Evolutionary conservation across 2,797 vertebrate species (phyloP).

Genomic region (Sebastes miniatus): DNA sequence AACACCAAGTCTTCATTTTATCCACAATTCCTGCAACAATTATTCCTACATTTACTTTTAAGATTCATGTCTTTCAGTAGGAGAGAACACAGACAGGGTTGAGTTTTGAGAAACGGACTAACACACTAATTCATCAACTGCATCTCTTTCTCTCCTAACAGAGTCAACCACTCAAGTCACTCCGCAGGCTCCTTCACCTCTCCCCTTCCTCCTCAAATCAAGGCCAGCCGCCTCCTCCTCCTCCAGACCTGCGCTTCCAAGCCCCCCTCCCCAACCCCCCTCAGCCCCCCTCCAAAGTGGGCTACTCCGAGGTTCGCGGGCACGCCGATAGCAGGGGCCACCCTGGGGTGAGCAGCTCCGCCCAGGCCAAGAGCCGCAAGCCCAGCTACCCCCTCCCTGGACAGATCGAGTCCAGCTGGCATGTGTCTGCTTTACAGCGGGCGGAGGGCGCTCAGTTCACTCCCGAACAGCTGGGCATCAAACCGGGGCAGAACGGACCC

Average conservation of each 20-base stretch:
- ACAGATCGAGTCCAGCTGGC: slow-evolving; percentile 96
- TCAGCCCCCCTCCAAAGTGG: slow-evolving; percentile 88
- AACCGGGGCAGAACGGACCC: slow-evolving; percentile 95
- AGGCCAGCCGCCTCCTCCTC: slow-evolving; percentile 81
- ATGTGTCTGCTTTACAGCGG: slow-evolving; percentile 89
- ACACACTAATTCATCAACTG: background rate
- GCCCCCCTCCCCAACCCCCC: slow-evolving; percentile 88
- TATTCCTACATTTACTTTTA: background rate
- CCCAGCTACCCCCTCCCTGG: slow-evolving; percentile 86
- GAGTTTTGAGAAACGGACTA: background rate
- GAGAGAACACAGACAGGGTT: background rate
- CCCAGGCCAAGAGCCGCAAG: slow-evolving; percentile 82
- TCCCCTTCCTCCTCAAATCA: slow-evolving; percentile 83
- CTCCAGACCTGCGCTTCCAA: slow-evolving; percentile 94
- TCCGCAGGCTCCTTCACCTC: slow-evolving; percentile 94
- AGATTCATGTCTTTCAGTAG: background rate
- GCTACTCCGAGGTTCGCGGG: slow-evolving; percentile 85
- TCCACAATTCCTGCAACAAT: background rate
- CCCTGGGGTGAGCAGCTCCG: slow-evolving; percentile 68
- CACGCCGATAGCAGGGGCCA: slow-evolving; percentile 73
- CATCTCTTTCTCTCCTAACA: slow-evolving; percentile 60
- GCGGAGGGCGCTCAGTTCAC: slow-evolving; percentile 89
- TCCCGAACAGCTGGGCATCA: slow-evolving; percentile 92
- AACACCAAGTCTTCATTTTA: background rate
- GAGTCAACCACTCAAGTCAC: slow-evolving; percentile 96